phyloP scores from a whole-genome alignment of 2,888 invertebrate genomes.

The Metallyticus violacea region DNA sequence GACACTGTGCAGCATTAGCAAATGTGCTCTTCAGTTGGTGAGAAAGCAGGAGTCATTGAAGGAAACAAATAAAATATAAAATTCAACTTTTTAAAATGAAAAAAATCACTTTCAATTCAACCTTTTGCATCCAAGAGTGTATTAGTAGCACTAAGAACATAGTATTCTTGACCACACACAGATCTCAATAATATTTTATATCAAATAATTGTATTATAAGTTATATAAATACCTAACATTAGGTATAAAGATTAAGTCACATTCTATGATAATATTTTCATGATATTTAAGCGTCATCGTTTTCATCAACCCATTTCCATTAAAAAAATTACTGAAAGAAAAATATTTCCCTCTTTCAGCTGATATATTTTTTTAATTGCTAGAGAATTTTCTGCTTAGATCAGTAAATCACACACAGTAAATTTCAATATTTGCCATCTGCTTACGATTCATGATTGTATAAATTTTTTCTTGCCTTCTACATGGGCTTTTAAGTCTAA shows the following conservation, averaged over 20 bases:
- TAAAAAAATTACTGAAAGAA: not conserved
- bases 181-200: not conserved
- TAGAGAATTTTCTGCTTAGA: not conserved
- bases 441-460: not conserved
- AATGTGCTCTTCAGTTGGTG: too few relatives aligned
- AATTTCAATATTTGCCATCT: not conserved
- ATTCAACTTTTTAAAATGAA: too few relatives aligned
- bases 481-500: not conserved
- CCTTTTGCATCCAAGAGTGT: not conserved
- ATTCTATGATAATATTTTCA: not conserved
- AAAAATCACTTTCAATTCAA: not conserved
- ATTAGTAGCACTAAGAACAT: not conserved
- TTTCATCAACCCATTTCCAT: not conserved
- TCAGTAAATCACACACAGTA: not conserved
- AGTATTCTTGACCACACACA: not conserved
- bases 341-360: not conserved
- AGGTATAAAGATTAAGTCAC: not conserved
- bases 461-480: not conserved
- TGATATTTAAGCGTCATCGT: conserved; percentile 9
- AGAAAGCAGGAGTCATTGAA: too few relatives aligned
- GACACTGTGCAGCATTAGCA: too few relatives aligned
- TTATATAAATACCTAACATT: not conserved
- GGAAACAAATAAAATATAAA: too few relatives aligned
- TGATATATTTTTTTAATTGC: not conserved
- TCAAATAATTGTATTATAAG: not conserved